Percentiles rank a stretch among this genome's conserved stretches.
Conservation (phyloP, 1,140 invertebrate species). For the Myzus persicae region DNA sequence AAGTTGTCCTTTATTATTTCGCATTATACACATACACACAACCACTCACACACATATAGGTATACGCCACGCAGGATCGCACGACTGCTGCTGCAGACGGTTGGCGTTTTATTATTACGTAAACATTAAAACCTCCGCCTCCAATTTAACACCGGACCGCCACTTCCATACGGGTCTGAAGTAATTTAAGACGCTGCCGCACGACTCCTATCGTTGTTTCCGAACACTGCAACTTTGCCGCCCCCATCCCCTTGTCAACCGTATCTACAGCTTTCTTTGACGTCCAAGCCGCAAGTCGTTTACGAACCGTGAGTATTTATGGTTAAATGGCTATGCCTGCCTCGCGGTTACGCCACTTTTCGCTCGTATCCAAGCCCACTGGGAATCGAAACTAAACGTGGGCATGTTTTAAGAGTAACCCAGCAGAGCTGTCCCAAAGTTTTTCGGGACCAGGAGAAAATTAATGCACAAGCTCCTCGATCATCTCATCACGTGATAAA, state of each 20-base stretch:
- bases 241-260: background rate
- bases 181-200: background rate
- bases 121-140: background rate
- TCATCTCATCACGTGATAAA: no score
- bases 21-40: background rate
- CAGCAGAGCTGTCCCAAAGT: no score
- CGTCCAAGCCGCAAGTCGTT: background rate
- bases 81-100: no score
- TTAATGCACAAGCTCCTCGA: no score
- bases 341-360: background rate
- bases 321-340: background rate
- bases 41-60: no score
- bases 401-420: background rate
- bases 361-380: background rate
- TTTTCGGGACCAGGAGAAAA: no score
- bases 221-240: background rate
- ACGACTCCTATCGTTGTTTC: background rate
- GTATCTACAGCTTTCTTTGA: background rate
- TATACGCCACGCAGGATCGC: background rate
- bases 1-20: background rate
- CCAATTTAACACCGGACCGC: conserved; percentile 30
- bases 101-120: background rate
- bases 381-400: background rate
- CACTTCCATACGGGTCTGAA: background rate
- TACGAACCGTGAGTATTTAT: background rate